Evolutionary conservation across 2,113 vertebrate genomes (phyloP).

Genomic region (Cygnus atratus): DNA sequence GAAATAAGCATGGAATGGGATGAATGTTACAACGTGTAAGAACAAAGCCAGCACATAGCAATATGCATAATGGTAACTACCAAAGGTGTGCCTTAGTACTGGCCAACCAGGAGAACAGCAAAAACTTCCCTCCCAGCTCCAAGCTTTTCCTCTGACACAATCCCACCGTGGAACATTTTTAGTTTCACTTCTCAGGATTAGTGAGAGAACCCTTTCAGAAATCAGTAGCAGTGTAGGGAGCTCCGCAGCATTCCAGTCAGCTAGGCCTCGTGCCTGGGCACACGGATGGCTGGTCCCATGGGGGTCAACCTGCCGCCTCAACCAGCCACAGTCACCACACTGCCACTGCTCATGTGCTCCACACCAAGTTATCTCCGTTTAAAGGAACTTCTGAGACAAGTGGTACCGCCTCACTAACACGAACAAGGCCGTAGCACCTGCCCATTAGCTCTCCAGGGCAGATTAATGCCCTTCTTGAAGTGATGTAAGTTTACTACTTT

Average conservation of each 20-base stretch:
- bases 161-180: background rate
- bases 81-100: background rate
- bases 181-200: background rate
- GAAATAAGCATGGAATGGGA: background rate
- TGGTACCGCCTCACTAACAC: background rate
- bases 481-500: background rate
- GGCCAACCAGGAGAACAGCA: background rate
- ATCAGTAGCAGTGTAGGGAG: rapidly evolving
- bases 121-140: background rate
- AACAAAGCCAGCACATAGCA: background rate
- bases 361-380: background rate
- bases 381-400: background rate
- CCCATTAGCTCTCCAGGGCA: background rate
- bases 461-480: background rate
- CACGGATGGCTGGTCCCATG: rapidly evolving
- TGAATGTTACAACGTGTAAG: background rate
- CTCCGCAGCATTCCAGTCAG: no score
- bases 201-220: background rate
- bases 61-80: background rate
- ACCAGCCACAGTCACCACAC: no score
- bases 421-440: background rate
- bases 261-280: background rate
- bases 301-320: background rate
- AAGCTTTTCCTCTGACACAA: background rate
- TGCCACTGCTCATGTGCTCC: rapidly evolving